These are phyloP conservation scores for Caenorhabditis auriculariae DNA, from an alignment of 2,888 invertebrate genomes.

Conservation along the genomic window DNA sequence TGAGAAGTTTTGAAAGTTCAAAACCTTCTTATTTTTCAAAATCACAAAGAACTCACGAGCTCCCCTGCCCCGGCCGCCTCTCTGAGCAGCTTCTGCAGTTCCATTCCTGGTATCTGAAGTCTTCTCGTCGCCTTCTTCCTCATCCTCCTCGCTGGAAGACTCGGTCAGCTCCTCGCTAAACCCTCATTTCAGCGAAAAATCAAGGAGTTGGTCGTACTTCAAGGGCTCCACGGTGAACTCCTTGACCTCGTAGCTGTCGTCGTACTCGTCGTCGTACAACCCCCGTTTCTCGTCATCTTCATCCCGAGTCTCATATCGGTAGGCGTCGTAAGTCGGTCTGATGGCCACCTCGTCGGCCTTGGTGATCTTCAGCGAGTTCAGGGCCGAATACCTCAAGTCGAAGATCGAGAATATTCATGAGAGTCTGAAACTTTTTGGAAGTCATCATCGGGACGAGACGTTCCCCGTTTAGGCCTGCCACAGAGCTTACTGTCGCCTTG, in stretches of 20 bases:
- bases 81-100: too few relatives aligned
- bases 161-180: too few relatives aligned
- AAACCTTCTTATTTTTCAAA: too few relatives aligned
- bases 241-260: slow-evolving; percentile 49
- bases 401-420: background rate
- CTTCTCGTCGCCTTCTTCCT: too few relatives aligned
- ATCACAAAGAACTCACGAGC: too few relatives aligned
- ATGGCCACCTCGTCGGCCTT: slow-evolving; percentile 38
- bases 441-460: slow-evolving; percentile 29
- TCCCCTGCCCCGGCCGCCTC: too few relatives aligned
- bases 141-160: too few relatives aligned
- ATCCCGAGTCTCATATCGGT: slow-evolving; percentile 38
- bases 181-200: too few relatives aligned
- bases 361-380: slow-evolving; percentile 26
- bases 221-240: slow-evolving; percentile 38
- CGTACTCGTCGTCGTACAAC: slow-evolving; percentile 53
- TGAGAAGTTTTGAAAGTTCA: too few relatives aligned
- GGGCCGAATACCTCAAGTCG: slow-evolving; percentile 12
- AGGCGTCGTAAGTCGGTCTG: slow-evolving; percentile 42
- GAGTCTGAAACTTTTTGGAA: slow-evolving; percentile 25
- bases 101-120: too few relatives aligned
- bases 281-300: slow-evolving; percentile 30
- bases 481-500: too few relatives aligned
- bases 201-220: too few relatives aligned
- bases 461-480: slow-evolving; percentile 18